Evolutionary conservation across 92 coral and sea anemone genomes (phyloP), one percentile per base, ranked within the genome.

Genomic region (Montipora capitata): DNA sequence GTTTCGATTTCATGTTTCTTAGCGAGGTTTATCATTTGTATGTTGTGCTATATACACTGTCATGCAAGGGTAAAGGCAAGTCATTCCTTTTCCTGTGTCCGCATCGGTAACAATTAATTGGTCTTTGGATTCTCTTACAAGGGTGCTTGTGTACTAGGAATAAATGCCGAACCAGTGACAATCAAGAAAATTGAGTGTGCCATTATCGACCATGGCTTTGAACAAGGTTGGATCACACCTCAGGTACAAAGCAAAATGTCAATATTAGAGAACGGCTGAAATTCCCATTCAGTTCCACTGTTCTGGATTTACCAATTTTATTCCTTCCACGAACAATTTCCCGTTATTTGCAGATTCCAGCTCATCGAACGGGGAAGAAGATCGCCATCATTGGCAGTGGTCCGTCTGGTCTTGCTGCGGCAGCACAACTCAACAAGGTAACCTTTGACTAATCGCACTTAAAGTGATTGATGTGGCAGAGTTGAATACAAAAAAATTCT

Each of bases 141-240:
- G 99, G 99, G 99, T 8, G 98, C 99, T 38, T 97, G 99, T 80
- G 99, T 97, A 44, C 86, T 97, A 76, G 94, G 97, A 52, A 97
- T 97, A 91, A 97, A 97, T 77, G 95, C 99, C 42, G 91, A 97
- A 76, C 98, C 99, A 3, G 99, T 97, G 52, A 97, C 99, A 6
- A 97, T 97, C 85, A 97, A 97, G 96, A 97, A 94, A 87, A 95
- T 97, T 15, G 99, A 97, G 78, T 97, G 99, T 43, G 78, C 98
- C 8, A 97, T 97, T 56, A 97, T 97, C 65, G 99, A 97, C 78
- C 97, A 94, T 77, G 99, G 97, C 48, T 97, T 97, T 77, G 96
- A 97, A 59, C 93, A 87, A 88, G 98, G 98, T 45, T 97, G 99
- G 99, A 97, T 97, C 62, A 88, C 87, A 66, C 96, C 99, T 77